These are phyloP conservation scores for Pentalonia nigronervosa DNA, from an alignment of 1,140 invertebrate genomes.

Conservation along the genomic window DNA sequence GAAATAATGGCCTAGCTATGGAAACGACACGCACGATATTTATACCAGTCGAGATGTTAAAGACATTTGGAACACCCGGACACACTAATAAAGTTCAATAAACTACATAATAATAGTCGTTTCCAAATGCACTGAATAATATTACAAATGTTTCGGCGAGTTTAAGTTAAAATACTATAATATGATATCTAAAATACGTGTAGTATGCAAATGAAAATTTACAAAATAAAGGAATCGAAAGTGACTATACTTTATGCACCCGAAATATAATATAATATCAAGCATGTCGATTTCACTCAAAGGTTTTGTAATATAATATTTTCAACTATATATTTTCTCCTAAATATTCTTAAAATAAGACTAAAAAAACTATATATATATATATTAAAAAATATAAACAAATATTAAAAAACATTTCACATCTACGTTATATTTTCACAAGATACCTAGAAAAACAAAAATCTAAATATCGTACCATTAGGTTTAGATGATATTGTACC, in stretches of 20 bases:
- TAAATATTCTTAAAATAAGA: neutral
- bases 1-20: slow-evolving; percentile 29
- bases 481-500: neutral
- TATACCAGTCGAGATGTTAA: slow-evolving; percentile 43
- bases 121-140: slow-evolving; percentile 26
- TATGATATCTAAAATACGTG: neutral
- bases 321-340: neutral
- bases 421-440: neutral
- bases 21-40: slow-evolving; percentile 11
- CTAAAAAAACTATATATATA: neutral
- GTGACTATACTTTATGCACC: neutral
- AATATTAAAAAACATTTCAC: neutral
- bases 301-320: neutral
- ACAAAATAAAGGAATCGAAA: neutral
- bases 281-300: neutral
- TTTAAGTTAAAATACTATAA: neutral
- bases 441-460: neutral
- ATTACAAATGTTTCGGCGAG: neutral
- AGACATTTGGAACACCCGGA: slow-evolving; percentile 41
- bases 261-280: neutral
- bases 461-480: neutral
- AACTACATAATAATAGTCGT: slow-evolving; percentile 1
- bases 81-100: slow-evolving; percentile 32
- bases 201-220: slow-evolving; percentile 19
- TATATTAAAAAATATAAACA: neutral